Evolutionary conservation across 2,113 vertebrate genomes (phyloP), one percentile per base, ranked within the genome.

Genomic region (Epinephelus cyanopodus): DNA sequence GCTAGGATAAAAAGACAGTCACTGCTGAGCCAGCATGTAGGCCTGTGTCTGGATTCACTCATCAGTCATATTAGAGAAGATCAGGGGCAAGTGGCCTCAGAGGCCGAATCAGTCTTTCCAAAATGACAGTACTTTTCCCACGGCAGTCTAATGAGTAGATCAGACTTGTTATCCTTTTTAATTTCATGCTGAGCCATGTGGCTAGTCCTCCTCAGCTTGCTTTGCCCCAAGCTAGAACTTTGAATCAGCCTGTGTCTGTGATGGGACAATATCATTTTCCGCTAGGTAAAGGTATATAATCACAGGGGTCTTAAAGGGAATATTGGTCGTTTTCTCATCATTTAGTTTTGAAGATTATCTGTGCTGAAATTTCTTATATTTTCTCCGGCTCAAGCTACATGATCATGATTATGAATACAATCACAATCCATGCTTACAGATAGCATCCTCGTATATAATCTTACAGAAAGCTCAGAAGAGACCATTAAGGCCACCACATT

Each of bases 81-180:
- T 85, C 37, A 77, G 83, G 82, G 77, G 66, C 86, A 74, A 63
- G 57, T 77, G 15, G 65, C 63, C 57, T 68, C 48, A 66, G n/a
- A 75, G 42, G 70, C 68, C 0, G 17, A 67, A 73, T 66, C 69
- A 25, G 29, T 58, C n/a, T 64, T 82, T 76, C 50, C 50, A 77
- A 70, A 83, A 74, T 84, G 66, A 63, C 60, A 45, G 56, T 77
- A 52, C 23, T 47, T 89, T 84, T 91, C 85, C 53, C 85, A 79
- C 82, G 76, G 77, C 42, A 57, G 47, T 74, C 66, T 87, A 74
- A 84, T 67, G 48, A 84, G 48, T 61, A 89, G 84, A 84, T 88
- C 68, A 92, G 75, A 78, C 74, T 57, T 82, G 64, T 83, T 89
- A 89, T 91, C 80, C 86, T 77, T 85, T 87, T 77, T 90, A 84